These are phyloP conservation scores for Eupithecia insigniata DNA, from an alignment of 2,888 invertebrate genomes.

Conservation along the genomic window DNA sequence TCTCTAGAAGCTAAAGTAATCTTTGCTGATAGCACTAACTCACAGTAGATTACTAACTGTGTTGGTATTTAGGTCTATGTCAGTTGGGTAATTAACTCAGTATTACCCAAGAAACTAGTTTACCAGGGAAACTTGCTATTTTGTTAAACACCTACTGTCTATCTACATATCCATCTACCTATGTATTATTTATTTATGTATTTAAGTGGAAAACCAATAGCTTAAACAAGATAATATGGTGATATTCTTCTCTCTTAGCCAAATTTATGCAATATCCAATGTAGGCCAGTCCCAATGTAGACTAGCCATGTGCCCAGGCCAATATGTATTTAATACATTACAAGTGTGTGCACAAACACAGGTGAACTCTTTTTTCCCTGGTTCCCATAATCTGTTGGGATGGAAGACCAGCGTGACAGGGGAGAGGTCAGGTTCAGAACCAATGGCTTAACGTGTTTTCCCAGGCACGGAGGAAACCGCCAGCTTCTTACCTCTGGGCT, in stretches of 20 bases:
- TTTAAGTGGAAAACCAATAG: too few species aligned
- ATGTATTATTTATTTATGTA: too few species aligned
- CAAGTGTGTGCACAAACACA: too few species aligned
- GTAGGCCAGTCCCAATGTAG: too few species aligned
- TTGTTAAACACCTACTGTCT: background rate
- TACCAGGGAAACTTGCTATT: slow-evolving; percentile 3
- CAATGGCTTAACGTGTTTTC: background rate
- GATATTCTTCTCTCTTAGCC: too few species aligned
- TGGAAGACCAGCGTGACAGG: background rate
- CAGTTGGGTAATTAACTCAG: slow-evolving; percentile 31
- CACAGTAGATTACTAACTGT: background rate
- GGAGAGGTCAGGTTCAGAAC: background rate
- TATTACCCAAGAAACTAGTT: slow-evolving; percentile 24
- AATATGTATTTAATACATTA: too few species aligned
- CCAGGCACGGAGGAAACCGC: background rate
- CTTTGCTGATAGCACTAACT: background rate
- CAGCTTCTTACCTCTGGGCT: background rate
- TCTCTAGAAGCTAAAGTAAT: background rate
- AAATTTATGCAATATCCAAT: too few species aligned
- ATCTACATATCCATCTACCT: background rate
- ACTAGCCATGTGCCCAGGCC: too few species aligned
- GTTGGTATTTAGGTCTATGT: slow-evolving; percentile 37
- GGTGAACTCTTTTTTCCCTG: too few species aligned
- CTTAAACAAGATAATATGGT: too few species aligned
- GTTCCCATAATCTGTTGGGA: background rate